Evolutionary conservation across 1,140 invertebrate genomes (phyloP).

Genomic region (Trypoxylus dichotomus): DNA sequence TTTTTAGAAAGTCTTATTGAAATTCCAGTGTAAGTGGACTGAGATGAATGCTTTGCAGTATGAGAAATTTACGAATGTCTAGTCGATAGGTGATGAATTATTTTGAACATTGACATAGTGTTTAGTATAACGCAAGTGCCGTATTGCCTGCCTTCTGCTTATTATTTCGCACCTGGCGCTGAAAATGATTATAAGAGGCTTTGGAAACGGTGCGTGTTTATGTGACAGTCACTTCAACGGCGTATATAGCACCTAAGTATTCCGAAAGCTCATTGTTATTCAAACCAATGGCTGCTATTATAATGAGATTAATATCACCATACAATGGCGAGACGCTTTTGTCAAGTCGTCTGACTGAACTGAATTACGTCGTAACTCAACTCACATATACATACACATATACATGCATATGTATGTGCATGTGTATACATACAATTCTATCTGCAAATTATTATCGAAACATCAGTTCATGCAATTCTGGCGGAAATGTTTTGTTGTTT

Average conservation of each 20-base stretch:
- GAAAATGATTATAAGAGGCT: neutral
- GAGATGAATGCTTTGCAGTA: no score
- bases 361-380: conserved; percentile 1
- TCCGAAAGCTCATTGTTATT: conserved; percentile 1
- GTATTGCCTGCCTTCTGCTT: neutral
- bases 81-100: neutral
- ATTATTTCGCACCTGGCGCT: neutral
- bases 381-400: no score
- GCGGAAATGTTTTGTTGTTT: no score
- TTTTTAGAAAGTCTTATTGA: no score
- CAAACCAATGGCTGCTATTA: conserved; percentile 11
- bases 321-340: conserved; percentile 9
- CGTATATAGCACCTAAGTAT: conserved; percentile 2
- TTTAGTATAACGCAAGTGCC: neutral
- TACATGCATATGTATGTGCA: no score
- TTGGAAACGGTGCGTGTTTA: neutral
- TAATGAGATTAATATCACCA: conserved; percentile 16
- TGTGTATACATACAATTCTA: no score
- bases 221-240: neutral
- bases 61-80: neutral
- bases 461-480: no score
- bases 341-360: conserved; percentile 14
- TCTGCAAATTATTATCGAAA: no score
- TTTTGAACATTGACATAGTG: neutral
- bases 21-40: no score